These are phyloP conservation scores for Pantherophis guttatus DNA, from an alignment of 2,113 vertebrate species.

Conservation along the genomic window DNA sequence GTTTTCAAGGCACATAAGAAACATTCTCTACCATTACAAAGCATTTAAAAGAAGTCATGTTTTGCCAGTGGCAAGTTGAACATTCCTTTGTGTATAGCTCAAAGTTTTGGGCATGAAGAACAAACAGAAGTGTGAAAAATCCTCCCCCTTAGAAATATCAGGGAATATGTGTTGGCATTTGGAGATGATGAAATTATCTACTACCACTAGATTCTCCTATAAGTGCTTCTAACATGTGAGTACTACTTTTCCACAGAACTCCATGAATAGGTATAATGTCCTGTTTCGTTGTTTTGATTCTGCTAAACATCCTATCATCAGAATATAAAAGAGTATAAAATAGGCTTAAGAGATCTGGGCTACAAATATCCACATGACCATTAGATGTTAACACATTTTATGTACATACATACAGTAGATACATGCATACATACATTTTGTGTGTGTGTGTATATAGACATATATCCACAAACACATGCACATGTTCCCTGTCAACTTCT, in stretches of 20 bases:
- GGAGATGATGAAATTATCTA: not conserved
- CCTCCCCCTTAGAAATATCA: not conserved
- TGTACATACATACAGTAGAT: not conserved
- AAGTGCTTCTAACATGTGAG: not conserved
- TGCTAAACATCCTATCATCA: not conserved
- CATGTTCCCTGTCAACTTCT: not conserved
- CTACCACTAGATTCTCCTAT: not conserved
- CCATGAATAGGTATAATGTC: not conserved
- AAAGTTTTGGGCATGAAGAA: not conserved
- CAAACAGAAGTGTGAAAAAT: not conserved
- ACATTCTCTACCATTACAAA: not conserved
- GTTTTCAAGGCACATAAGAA: not conserved
- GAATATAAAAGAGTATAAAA: not conserved
- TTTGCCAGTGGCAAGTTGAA: not conserved
- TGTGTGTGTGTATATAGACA: too few species aligned
- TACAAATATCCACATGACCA: not conserved
- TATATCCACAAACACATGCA: not conserved
- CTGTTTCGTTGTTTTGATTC: not conserved
- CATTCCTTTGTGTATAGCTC: not conserved
- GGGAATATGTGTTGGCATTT: not conserved
- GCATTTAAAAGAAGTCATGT: not conserved
- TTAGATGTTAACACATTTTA: not conserved
- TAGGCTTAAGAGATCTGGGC: not conserved
- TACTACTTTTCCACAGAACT: not conserved
- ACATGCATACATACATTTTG: not conserved